Evolutionary conservation across 2,888 invertebrate genomes (phyloP).

Genomic region (Bruchidius siliquastri): DNA sequence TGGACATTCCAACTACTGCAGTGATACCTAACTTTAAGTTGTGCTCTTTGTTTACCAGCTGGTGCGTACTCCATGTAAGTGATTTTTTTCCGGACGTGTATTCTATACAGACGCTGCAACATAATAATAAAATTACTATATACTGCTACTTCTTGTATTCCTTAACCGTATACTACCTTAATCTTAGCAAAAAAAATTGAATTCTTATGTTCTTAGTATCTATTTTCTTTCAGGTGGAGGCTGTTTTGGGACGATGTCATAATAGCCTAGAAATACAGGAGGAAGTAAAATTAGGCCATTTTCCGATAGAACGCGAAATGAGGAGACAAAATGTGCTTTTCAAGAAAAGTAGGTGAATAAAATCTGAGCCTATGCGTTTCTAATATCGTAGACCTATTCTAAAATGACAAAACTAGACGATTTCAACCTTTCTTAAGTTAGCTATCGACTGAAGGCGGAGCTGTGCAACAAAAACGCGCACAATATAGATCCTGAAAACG

Average conservation of each 20-base stretch:
- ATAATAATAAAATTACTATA: too few relatives aligned
- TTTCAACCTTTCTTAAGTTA: too few relatives aligned
- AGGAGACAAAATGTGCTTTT: not conserved
- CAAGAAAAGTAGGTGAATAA: not conserved
- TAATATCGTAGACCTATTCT: too few relatives aligned
- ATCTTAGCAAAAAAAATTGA: too few relatives aligned
- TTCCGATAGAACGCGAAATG: slow-evolving; percentile 5
- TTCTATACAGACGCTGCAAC: too few relatives aligned
- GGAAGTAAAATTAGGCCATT: slow-evolving; percentile 11
- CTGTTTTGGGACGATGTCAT: slow-evolving; percentile 11
- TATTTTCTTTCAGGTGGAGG: slow-evolving; percentile 10
- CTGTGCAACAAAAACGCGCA: too few relatives aligned
- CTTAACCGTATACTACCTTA: too few relatives aligned
- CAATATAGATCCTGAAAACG: too few relatives aligned
- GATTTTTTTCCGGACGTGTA: not conserved
- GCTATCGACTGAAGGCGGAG: too few relatives aligned
- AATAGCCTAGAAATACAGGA: slow-evolving; percentile 8
- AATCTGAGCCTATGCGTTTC: too few relatives aligned
- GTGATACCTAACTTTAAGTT: slow-evolving; percentile 25
- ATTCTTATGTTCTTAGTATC: not conserved
- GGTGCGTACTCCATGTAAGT: slow-evolving; percentile 21
- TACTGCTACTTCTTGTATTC: too few relatives aligned
- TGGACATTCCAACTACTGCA: slow-evolving; percentile 24
- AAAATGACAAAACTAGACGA: too few relatives aligned
- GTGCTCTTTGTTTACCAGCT: slow-evolving; percentile 20